Evolutionary conservation across 1,140 invertebrate species (phyloP).

Genomic region (Batillaria attramentaria): DNA sequence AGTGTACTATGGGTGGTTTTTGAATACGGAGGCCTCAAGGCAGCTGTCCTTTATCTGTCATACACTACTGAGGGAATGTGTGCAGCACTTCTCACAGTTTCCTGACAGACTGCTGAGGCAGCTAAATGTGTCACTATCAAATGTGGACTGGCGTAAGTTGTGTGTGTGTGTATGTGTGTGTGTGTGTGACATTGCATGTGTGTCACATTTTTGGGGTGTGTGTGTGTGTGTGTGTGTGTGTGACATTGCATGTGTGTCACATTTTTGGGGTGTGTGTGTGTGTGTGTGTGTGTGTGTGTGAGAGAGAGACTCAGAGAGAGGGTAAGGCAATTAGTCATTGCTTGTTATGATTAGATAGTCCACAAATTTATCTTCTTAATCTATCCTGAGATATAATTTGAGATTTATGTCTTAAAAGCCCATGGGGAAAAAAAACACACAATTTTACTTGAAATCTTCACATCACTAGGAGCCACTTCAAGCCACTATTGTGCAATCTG

Average conservation of each 20-base stretch:
- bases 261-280: not conserved
- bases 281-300: no score
- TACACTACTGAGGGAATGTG: slow-evolving; percentile 39
- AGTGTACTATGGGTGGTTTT: slow-evolving; percentile 71
- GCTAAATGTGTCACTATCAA: not conserved
- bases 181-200: not conserved
- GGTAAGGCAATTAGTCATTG: no score
- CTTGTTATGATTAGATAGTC: no score
- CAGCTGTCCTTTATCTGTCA: slow-evolving; percentile 35
- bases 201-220: not conserved
- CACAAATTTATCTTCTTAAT: no score
- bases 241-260: not conserved
- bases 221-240: no score
- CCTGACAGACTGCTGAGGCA: slow-evolving; percentile 28
- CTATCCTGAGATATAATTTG: no score
- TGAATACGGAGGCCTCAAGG: slow-evolving; percentile 54
- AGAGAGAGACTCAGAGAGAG: no score
- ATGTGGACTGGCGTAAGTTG: not conserved
- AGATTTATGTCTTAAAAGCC: no score
- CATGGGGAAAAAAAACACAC: no score
- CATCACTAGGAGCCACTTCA: no score
- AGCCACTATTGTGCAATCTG: no score
- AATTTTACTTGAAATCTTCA: no score
- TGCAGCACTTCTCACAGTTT: slow-evolving; percentile 41
- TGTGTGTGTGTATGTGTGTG: slow-evolving; percentile 11